Evolutionary conservation across 2,797 vertebrate species (phyloP).

Genomic region (Parotocinclus haroldoi): DNA sequence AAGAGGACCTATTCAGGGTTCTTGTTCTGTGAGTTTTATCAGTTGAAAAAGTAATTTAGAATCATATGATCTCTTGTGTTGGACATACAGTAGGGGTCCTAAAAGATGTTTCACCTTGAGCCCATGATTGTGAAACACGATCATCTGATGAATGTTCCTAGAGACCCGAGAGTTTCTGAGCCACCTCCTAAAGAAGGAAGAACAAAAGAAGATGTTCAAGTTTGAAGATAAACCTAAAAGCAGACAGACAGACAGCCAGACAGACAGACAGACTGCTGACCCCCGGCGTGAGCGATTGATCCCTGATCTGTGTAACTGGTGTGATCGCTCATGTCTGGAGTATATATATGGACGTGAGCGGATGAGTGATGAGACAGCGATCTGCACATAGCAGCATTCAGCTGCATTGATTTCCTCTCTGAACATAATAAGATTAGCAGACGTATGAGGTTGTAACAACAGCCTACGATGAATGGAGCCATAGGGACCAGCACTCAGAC

Average conservation of each 20-base stretch:
- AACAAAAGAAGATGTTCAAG: constrained; percentile 29
- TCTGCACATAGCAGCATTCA: constrained; percentile 86
- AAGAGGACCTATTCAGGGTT: too few species aligned
- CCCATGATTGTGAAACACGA: too few species aligned
- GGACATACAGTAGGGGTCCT: too few species aligned
- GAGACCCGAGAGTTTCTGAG: too few species aligned
- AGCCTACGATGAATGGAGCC: constrained; percentile 65
- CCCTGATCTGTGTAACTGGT: constrained; percentile 75
- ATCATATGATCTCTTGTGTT: too few species aligned
- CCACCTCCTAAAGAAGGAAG: background rate
- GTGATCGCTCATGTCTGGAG: constrained; percentile 87
- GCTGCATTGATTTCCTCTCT: constrained; percentile 96
- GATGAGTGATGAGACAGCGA: constrained; percentile 98
- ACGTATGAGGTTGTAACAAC: constrained; percentile 79
- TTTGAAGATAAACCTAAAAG: constrained; percentile 43
- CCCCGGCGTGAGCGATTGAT: constrained; percentile 80
- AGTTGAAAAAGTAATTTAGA: too few species aligned
- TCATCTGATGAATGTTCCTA: too few species aligned
- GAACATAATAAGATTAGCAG: constrained; percentile 92
- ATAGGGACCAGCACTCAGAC: constrained; percentile 55
- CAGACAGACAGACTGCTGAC: constrained; percentile 52
- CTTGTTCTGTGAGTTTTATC: too few species aligned
- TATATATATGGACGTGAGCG: constrained; percentile 79
- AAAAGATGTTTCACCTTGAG: too few species aligned
- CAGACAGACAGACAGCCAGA: constrained; percentile 3